phyloP scores from a whole-genome alignment of 2,888 invertebrate genomes.

The Oligia fasciuncula region DNA sequence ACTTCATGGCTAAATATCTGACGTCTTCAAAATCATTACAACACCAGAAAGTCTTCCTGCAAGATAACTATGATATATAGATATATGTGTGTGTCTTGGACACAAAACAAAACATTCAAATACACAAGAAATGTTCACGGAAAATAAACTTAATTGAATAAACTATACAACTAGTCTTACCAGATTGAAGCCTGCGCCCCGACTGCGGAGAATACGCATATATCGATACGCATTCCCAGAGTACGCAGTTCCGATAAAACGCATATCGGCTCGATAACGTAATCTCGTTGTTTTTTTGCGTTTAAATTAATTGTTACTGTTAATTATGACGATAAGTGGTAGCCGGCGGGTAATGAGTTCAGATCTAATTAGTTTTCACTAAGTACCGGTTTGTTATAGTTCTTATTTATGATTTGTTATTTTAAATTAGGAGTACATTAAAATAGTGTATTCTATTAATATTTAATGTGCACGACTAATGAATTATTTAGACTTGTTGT shows the following conservation, averaged over 20 bases:
- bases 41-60: not conserved
- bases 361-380: constrained; percentile 13
- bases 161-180: constrained; percentile 36
- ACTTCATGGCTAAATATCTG: too few species aligned
- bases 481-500: constrained; percentile 5
- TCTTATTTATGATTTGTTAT: constrained; percentile 9
- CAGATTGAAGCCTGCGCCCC: constrained; percentile 29
- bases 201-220: constrained; percentile 20
- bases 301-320: constrained; percentile 45
- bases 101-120: not conserved
- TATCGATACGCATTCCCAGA: constrained; percentile 22
- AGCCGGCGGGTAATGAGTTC: constrained; percentile 15
- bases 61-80: not conserved
- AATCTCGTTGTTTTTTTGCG: constrained; percentile 39
- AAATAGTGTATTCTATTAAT: not conserved
- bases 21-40: not conserved
- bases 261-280: constrained; percentile 39
- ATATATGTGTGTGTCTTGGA: not conserved
- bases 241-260: constrained; percentile 11
- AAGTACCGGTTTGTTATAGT: not conserved
- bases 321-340: constrained; percentile 36
- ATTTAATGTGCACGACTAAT: constrained; percentile 19
- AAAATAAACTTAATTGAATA: not conserved
- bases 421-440: constrained; percentile 16
- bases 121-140: not conserved